A percentile compares a stretch with the other conserved stretches of the same genome.
phyloP scores from a whole-genome alignment of 2,113 vertebrate species.

The Rhinolophus ferrumequinum region DNA sequence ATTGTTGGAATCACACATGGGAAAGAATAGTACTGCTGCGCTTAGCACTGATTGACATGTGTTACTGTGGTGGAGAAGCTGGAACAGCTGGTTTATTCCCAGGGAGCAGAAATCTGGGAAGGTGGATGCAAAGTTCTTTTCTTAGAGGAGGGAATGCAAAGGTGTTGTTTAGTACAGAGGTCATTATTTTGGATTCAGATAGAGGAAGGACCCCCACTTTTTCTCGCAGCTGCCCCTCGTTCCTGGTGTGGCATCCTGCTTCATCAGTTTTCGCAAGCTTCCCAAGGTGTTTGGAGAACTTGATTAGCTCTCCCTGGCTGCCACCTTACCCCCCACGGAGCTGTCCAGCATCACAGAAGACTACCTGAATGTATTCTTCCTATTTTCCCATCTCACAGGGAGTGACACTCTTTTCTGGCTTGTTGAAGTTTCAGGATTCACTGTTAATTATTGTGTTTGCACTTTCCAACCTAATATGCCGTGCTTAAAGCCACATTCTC shows the following conservation, averaged over 20 bases:
- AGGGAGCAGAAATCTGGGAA: neutral
- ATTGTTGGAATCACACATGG: conserved; percentile 50
- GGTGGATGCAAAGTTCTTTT: neutral
- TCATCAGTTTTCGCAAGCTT: neutral
- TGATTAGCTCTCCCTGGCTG: conserved; percentile 36
- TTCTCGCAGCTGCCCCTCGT: neutral
- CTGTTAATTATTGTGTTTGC: conserved; percentile 76
- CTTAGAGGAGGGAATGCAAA: neutral
- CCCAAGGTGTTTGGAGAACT: fast-evolving
- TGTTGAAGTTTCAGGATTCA: conserved; percentile 73
- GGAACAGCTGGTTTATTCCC: fast-evolving
- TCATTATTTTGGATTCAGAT: neutral
- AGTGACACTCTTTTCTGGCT: conserved; percentile 56
- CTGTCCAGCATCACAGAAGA: conserved; percentile 37
- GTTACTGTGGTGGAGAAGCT: neutral
- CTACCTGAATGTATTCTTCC: conserved; percentile 62
- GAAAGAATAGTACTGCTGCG: conserved; percentile 5
- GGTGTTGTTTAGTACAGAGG: neutral
- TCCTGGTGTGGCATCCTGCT: neutral
- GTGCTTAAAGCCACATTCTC: conserved; percentile 45
- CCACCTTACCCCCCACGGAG: neutral
- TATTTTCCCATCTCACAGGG: conserved; percentile 1
- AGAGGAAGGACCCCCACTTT: neutral
- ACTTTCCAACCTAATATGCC: conserved; percentile 62
- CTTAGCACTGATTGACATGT: conserved; percentile 58